phyloP scores from a whole-genome alignment of 1,140 invertebrate species.

The Ostrea edulis region DNA sequence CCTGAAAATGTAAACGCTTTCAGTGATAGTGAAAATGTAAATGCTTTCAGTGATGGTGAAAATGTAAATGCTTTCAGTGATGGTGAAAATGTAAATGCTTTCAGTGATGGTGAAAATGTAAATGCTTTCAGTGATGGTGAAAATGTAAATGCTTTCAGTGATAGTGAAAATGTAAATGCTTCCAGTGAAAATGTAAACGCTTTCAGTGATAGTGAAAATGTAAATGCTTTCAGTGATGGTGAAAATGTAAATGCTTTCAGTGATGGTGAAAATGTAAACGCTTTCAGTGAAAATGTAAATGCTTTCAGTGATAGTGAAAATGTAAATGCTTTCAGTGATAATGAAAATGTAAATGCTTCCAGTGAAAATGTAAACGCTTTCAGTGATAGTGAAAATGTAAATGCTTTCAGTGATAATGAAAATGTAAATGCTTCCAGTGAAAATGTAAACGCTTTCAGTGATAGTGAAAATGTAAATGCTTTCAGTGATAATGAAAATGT shows the following conservation, averaged over 20 bases:
- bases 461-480: slow-evolving; percentile 60
- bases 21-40: slow-evolving; percentile 59
- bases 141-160: slow-evolving; percentile 38
- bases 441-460: slow-evolving; percentile 39
- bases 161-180: no score
- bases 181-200: slow-evolving; percentile 64
- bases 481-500: no score
- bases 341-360: no score
- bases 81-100: slow-evolving; percentile 60
- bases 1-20: slow-evolving; percentile 76
- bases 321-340: neutral
- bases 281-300: slow-evolving; percentile 65
- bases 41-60: slow-evolving; percentile 51
- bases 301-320: slow-evolving; percentile 56
- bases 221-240: slow-evolving; percentile 49
- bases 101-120: slow-evolving; percentile 58
- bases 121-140: slow-evolving; percentile 49
- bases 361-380: slow-evolving; percentile 61
- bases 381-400: slow-evolving; percentile 59
- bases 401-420: neutral
- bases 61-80: slow-evolving; percentile 23
- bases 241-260: slow-evolving; percentile 43
- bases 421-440: no score
- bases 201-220: slow-evolving; percentile 58
- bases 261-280: no score